Evolutionary conservation across 1,140 invertebrate species (phyloP).

Genomic region (Physella acuta): DNA sequence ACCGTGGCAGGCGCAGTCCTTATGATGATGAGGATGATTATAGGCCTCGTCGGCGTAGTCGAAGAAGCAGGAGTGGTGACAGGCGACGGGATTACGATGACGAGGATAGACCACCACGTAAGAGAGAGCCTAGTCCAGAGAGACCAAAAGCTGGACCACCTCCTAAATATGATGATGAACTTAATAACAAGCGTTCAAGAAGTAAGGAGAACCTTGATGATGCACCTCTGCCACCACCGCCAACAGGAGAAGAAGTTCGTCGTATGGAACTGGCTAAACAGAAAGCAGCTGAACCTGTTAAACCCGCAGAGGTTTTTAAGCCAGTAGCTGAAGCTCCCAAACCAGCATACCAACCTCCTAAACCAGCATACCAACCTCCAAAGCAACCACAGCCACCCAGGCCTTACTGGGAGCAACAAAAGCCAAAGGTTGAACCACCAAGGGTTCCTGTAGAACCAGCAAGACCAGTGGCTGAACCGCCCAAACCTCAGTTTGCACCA

Average conservation of each 20-base stretch:
- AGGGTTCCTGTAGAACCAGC: background rate
- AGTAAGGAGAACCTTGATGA: conserved; percentile 2
- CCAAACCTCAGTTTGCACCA: background rate
- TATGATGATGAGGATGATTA: conserved; percentile 6
- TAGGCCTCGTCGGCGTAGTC: background rate
- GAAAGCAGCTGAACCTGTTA: background rate
- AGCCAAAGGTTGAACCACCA: background rate
- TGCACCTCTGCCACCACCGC: conserved; percentile 5
- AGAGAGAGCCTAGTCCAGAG: background rate
- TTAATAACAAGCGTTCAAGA: background rate
- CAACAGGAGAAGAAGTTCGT: background rate
- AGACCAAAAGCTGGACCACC: background rate
- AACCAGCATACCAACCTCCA: background rate
- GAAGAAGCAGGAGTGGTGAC: background rate
- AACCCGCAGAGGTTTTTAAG: background rate
- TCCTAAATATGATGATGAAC: background rate
- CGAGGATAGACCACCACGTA: background rate
- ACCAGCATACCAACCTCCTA: background rate
- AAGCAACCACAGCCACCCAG: background rate
- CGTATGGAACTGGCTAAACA: background rate
- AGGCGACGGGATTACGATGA: background rate
- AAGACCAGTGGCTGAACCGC: background rate
- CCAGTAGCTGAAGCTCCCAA: background rate
- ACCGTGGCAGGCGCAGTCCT: background rate
- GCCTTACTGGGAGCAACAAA: too few relatives aligned